Base-by-base conservation (phyloP, 2,888 invertebrate genomes). In the Globia sparganii region DNA sequence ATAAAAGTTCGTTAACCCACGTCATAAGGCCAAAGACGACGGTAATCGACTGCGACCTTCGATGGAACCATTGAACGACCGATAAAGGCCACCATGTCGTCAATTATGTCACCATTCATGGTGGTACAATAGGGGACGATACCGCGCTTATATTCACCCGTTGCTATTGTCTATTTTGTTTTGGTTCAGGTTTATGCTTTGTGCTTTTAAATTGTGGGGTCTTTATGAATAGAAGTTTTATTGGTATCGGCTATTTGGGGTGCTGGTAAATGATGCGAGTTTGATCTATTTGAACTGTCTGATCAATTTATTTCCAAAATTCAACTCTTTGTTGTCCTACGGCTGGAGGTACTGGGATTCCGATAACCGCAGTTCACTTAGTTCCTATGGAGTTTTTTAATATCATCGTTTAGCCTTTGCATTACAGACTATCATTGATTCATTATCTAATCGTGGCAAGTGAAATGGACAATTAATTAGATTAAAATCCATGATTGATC, bases 101-200 rank as follows among this genome's bases (percentile, higher is more conserved):
- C 90, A 90, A 89, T 92, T 92, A 92, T 92, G 91, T 91, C 92
- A 92, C 91, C 90, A 89, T 89, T 89, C 81, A 87, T 86, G 86
- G 86, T 84, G 87, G 88, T 87, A 92, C 91, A 90, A 90, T 90
- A 81, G 87, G 85, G 85, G 87, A 89, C 84, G 89, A 87, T 81
- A 81, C 78, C 71, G 58, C 61, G 70, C 64, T 67, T 77, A 21
- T 78, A 76, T 81, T 76, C 81, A 85, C 77, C 78, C 77, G 77
- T 65, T 72, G 64, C 80, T 75, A 80, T 89, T 89, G 83, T 84
- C 83, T 87, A 81, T 85, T 85, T 80, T 80, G 78, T 80, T 84
- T 84, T 79, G 73, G 72, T 80, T 78, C 74, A 62, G 62, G 74
- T 81, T 78, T 75, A 77, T 80, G 65, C 76, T 82, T 84, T 79